A percentile compares a stretch with the other conserved stretches of the same genome.
phyloP scores from a whole-genome alignment of 1,140 invertebrate species.

The Euura saliciscinereae region DNA sequence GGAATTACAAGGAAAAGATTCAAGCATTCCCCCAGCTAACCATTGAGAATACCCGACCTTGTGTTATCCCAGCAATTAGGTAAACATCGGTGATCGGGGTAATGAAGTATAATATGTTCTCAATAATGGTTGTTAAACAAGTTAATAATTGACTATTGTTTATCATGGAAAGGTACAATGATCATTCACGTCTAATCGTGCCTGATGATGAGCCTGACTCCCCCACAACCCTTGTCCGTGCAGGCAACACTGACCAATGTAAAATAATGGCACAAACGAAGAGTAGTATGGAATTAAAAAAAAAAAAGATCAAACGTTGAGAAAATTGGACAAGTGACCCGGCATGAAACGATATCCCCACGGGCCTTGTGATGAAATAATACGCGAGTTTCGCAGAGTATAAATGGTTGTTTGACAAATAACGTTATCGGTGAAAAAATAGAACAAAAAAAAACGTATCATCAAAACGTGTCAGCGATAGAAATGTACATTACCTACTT shows the following conservation, averaged over 20 bases:
- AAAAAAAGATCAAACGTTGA: neutral
- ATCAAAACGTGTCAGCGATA: no score
- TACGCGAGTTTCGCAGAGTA: neutral
- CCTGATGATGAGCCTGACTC: constrained; percentile 63
- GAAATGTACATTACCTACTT: no score
- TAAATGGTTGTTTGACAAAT: neutral
- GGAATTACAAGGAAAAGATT: no score
- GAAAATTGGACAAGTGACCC: neutral
- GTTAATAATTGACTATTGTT: constrained; percentile 28
- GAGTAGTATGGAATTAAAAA: no score
- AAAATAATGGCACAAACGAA: neutral
- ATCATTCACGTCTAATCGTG: constrained; percentile 57
- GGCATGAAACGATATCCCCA: neutral
- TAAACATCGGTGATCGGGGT: neutral
- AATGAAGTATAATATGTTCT: neutral
- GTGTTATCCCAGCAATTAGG: no score
- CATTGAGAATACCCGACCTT: no score
- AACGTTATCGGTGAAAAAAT: no score
- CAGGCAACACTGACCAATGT: constrained; percentile 48
- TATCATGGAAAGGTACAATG: constrained; percentile 42
- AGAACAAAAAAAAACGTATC: no score
- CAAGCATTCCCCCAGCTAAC: no score
- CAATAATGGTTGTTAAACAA: neutral
- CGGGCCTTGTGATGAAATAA: neutral
- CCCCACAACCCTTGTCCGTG: constrained; percentile 56